Conservation (phyloP, 2,888 invertebrate species). For the Archaeoteleia sp. region DNA sequence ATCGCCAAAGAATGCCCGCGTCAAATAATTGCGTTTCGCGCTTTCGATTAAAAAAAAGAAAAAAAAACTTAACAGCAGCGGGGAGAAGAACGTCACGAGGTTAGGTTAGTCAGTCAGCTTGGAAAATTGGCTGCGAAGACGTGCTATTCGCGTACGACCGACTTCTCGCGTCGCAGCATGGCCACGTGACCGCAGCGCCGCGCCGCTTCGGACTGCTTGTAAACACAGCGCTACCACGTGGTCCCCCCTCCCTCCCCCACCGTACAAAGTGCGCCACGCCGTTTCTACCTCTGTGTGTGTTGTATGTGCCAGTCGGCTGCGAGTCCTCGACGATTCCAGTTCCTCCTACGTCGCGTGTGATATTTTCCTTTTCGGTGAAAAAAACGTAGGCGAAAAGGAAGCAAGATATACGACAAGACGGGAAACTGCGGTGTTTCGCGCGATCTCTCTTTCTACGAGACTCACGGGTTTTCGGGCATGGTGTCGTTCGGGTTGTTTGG, state of each 20-base stretch:
- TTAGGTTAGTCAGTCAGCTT: too few species aligned
- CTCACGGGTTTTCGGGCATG: too few species aligned
- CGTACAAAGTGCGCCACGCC: constrained; percentile 51
- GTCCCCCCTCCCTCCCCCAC: constrained; percentile 62
- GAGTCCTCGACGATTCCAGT: constrained; percentile 25
- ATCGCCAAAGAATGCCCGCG: too few species aligned
- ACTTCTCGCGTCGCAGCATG: constrained; percentile 63
- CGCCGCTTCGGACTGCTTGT: constrained; percentile 59
- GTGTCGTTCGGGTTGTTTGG: too few species aligned
- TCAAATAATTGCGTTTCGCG: too few species aligned
- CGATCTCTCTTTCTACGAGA: too few species aligned
- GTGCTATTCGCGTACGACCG: constrained; percentile 34
- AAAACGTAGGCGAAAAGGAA: too few species aligned
- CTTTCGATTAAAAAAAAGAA: too few species aligned
- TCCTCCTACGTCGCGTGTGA: constrained; percentile 16
- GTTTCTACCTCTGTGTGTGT: not conserved
- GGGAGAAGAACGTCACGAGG: too few species aligned
- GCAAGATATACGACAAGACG: too few species aligned
- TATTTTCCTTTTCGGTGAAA: constrained; percentile 2
- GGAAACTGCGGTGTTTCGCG: too few species aligned
- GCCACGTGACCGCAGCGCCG: constrained; percentile 66
- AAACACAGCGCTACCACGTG: constrained; percentile 72
- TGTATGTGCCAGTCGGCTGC: constrained; percentile 23
- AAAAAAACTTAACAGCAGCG: too few species aligned
- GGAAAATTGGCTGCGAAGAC: constrained; percentile 14